A percentile compares a stretch with the other conserved stretches of the same genome.
phyloP scores from a whole-genome alignment of 2,113 vertebrate species.

The Gadus macrocephalus region DNA sequence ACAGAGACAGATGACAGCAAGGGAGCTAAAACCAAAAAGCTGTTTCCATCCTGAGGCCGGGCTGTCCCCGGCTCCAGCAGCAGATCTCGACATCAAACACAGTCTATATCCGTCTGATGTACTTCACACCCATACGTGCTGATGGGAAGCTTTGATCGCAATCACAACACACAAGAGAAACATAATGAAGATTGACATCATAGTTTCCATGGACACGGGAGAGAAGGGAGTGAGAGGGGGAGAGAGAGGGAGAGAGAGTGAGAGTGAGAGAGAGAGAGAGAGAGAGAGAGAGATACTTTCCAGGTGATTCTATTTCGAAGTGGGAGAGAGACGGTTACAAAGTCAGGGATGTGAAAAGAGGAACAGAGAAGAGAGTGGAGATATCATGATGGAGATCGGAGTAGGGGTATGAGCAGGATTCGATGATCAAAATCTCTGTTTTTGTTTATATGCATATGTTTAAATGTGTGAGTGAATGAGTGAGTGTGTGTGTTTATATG shows the following conservation, averaged over 20 bases:
- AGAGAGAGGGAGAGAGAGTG: neutral
- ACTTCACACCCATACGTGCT: too few relatives aligned
- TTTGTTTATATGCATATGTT: neutral
- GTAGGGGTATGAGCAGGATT: neutral
- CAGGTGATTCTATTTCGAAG: neutral
- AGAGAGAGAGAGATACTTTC: neutral
- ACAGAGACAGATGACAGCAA: slow-evolving; percentile 1
- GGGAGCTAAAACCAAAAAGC: neutral
- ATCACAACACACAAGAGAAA: too few relatives aligned
- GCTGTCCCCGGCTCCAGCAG: too few relatives aligned
- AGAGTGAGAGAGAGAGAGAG: neutral
- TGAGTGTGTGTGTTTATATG: neutral
- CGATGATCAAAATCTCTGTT: neutral
- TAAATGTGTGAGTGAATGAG: neutral
- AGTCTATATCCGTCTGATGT: too few relatives aligned
- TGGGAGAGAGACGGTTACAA: neutral
- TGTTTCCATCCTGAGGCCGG: too few relatives aligned
- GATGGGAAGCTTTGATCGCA: too few relatives aligned
- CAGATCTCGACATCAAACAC: too few relatives aligned
- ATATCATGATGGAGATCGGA: too few relatives aligned
- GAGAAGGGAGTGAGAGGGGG: neutral
- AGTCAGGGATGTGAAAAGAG: neutral
- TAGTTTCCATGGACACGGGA: too few relatives aligned
- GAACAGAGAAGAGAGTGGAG: too few relatives aligned
- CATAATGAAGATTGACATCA: too few relatives aligned